These are phyloP conservation scores for Stegodyphus mimosarum DNA, from an alignment of 1,140 invertebrate species.

Conservation along the genomic window DNA sequence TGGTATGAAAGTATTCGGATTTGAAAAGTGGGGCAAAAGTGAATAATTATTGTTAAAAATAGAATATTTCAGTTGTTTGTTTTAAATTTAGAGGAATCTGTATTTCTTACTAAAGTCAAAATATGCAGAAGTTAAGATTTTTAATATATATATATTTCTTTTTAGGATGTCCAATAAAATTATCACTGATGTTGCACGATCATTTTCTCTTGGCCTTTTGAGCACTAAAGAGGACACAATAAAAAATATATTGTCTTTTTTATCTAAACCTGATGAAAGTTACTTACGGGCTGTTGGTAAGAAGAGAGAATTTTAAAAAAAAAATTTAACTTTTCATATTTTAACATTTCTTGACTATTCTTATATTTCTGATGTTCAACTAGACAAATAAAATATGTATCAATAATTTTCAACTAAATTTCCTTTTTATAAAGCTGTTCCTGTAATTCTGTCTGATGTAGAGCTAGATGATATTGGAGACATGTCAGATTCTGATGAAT, in stretches of 20 bases:
- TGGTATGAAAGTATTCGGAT: too few relatives aligned
- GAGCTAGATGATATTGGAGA: constrained; percentile 50
- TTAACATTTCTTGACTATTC: not conserved
- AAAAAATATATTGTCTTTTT: constrained; percentile 36
- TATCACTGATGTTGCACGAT: constrained; percentile 22
- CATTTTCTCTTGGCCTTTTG: constrained; percentile 32
- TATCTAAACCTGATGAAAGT: constrained; percentile 34
- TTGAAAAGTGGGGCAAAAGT: too few relatives aligned
- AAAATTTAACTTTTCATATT: not conserved
- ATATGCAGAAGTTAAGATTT: not conserved
- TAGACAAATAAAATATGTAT: not conserved
- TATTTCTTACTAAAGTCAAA: too few relatives aligned
- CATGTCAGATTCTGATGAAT: constrained; percentile 44
- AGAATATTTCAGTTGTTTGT: too few relatives aligned
- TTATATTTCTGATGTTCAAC: not conserved
- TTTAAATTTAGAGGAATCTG: too few relatives aligned
- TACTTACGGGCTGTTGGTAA: constrained; percentile 26
- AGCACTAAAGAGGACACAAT: constrained; percentile 40
- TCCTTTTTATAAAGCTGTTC: constrained; percentile 21
- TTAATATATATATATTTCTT: constrained; percentile 11
- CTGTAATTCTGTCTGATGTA: constrained; percentile 47
- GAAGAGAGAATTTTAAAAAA: not conserved
- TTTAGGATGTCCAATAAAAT: constrained; percentile 40
- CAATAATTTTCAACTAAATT: not conserved
- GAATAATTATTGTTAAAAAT: too few relatives aligned